Conservation (phyloP, 2,113 vertebrate genomes). For the Chaenogobius annularis region DNA sequence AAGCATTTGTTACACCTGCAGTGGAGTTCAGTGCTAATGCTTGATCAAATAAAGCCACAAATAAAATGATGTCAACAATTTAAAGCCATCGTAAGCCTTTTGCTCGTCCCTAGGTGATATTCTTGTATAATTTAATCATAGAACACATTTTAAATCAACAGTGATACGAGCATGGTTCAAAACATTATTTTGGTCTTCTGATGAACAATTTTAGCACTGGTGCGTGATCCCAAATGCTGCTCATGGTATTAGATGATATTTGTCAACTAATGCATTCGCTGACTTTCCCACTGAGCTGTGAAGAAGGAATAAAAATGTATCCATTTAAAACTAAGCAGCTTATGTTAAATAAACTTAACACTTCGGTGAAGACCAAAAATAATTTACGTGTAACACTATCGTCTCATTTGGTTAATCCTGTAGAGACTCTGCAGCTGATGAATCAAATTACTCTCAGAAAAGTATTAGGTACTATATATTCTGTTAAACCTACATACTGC, state of each 20-base stretch:
- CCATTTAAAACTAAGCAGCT: slow-evolving; percentile 10
- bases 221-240: neutral
- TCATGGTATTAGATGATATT: neutral
- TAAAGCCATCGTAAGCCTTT: neutral
- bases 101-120: neutral
- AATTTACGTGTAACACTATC: slow-evolving; percentile 24
- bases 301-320: neutral
- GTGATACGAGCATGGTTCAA: neutral
- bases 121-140: neutral
- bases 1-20: too few species aligned
- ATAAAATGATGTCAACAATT: neutral
- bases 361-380: slow-evolving; percentile 10
- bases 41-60: too few species aligned
- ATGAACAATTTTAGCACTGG: neutral
- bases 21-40: too few species aligned
- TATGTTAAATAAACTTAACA: slow-evolving; percentile 17
- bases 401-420: slow-evolving; percentile 19
- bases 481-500: neutral
- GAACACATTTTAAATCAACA: neutral
- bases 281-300: slow-evolving; percentile 3
- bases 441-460: slow-evolving; percentile 34
- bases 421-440: slow-evolving; percentile 21
- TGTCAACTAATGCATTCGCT: slow-evolving; percentile 1
- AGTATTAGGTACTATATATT: slow-evolving; percentile 11
- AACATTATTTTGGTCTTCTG: neutral